Conservation (phyloP, 2,113 vertebrate genomes). For the Nycticryphes semicollaris region DNA sequence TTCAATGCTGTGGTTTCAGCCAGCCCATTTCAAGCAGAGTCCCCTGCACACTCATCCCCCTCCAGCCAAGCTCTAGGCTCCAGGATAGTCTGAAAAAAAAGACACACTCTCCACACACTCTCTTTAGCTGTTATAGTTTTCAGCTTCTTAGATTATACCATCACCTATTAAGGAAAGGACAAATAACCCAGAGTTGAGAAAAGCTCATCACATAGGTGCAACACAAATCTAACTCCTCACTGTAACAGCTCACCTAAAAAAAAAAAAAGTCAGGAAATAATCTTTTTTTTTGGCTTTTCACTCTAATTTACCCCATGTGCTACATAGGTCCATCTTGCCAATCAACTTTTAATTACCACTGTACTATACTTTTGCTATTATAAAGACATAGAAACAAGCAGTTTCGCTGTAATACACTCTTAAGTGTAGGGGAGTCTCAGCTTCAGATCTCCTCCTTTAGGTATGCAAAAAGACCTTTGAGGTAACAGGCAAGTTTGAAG, state of each 20-base stretch:
- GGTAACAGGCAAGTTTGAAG: neutral
- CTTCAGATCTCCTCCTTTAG: neutral
- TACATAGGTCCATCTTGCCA: rapidly evolving
- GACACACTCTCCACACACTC: rapidly evolving
- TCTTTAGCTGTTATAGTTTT: neutral
- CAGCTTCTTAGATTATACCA: neutral
- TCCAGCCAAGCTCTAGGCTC: neutral
- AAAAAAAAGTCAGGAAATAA: neutral
- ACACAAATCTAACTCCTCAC: neutral
- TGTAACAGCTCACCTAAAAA: neutral
- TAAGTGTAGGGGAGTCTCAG: neutral
- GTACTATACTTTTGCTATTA: neutral
- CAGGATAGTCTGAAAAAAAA: neutral
- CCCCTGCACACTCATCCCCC: neutral
- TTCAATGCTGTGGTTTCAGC: neutral
- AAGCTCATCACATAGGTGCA: neutral
- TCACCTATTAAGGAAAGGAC: neutral
- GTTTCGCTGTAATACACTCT: neutral
- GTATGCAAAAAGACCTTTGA: neutral
- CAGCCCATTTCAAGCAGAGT: neutral
- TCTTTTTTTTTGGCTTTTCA: neutral
- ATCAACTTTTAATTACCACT: neutral
- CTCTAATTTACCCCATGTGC: rapidly evolving
- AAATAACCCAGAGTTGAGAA: neutral
- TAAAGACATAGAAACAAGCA: neutral